phyloP scores from a whole-genome alignment of 1,140 invertebrate genomes.

The Micrasema minimum region DNA sequence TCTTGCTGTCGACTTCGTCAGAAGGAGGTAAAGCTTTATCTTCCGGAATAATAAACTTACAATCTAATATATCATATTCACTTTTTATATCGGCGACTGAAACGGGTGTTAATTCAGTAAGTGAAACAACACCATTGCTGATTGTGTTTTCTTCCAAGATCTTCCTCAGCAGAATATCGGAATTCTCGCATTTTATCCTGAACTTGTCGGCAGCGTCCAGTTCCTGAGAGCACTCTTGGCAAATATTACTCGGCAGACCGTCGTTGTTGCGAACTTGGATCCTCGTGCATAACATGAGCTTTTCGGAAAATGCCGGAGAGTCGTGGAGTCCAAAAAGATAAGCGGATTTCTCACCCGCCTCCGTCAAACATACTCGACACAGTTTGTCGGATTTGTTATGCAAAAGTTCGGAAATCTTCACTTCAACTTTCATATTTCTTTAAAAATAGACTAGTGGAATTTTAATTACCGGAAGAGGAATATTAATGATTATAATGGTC shows the following conservation, averaged over 20 bases:
- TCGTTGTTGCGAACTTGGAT: conserved; percentile 12
- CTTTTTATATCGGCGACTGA: not conserved
- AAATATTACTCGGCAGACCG: conserved; percentile 14
- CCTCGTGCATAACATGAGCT: conserved; percentile 25
- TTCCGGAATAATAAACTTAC: not conserved
- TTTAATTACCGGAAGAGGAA: not conserved
- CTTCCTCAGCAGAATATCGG: conserved; percentile 18
- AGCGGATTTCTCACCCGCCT: not conserved
- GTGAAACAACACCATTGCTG: not conserved
- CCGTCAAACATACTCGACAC: conserved; percentile 30
- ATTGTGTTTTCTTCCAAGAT: not conserved
- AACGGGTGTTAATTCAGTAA: not conserved
- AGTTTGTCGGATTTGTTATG: conserved; percentile 16
- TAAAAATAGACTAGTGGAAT: not conserved
- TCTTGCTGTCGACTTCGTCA: not conserved
- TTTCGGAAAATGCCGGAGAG: conserved; percentile 11
- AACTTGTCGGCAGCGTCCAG: conserved; percentile 31
- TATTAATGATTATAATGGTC: too few relatives aligned
- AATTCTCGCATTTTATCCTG: conserved; percentile 17
- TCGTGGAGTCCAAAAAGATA: conserved; percentile 3
- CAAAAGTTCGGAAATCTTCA: conserved; percentile 4
- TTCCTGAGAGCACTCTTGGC: conserved; percentile 9
- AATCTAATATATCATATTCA: not conserved
- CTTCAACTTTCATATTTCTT: conserved; percentile 20
- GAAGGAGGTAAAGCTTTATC: not conserved